Evolutionary conservation across 2,113 vertebrate species (phyloP).

Genomic region (Xiphorhynchus elegans): DNA sequence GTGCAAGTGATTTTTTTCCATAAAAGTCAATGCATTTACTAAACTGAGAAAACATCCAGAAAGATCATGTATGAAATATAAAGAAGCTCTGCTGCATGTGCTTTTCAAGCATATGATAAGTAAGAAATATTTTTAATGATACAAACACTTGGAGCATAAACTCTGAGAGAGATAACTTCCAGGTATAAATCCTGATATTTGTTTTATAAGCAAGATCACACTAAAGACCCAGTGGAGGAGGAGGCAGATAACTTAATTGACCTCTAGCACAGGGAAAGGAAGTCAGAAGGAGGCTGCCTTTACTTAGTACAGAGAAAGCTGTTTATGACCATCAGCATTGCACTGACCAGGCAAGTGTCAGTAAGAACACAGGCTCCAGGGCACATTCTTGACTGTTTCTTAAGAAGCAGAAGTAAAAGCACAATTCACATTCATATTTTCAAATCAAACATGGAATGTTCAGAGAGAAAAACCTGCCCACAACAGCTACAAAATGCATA

Average conservation of each 20-base stretch:
- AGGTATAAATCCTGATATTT: not conserved
- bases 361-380: not conserved
- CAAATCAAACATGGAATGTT: not conserved
- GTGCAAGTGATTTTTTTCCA: not conserved
- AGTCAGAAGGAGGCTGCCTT: not conserved
- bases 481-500: not conserved
- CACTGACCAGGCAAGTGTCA: not conserved
- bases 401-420: not conserved
- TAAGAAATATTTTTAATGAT: not conserved
- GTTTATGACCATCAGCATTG: not conserved
- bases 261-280: not conserved
- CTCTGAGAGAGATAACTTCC: not conserved
- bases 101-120: not conserved
- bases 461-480: not conserved
- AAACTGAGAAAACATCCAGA: not conserved
- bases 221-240: not conserved
- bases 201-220: not conserved
- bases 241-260: not conserved
- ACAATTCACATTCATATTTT: not conserved
- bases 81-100: not conserved
- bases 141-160: not conserved
- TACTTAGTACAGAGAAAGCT: not conserved
- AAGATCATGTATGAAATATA: not conserved
- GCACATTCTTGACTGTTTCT: not conserved
- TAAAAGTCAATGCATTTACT: not conserved